Conservation (phyloP, 2,888 invertebrate genomes). For the Tanypteryx hageni region DNA sequence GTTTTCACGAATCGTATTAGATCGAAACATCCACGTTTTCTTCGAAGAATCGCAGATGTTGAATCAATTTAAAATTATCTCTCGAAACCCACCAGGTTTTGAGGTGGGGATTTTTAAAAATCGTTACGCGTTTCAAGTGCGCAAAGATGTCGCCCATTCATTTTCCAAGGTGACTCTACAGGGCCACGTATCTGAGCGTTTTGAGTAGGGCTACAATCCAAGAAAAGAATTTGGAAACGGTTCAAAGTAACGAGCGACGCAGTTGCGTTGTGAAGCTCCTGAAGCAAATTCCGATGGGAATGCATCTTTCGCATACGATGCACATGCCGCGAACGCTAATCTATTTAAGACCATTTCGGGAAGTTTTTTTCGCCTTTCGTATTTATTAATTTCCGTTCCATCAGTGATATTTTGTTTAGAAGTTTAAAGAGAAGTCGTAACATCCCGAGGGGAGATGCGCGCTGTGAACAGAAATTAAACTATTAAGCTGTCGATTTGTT, state of each 20-base stretch:
- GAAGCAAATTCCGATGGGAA: too few species aligned
- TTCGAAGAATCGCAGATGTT: too few species aligned
- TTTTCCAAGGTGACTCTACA: slow-evolving; percentile 12
- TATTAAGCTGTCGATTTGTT: too few species aligned
- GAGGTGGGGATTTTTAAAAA: neutral
- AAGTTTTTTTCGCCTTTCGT: neutral
- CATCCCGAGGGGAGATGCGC: too few species aligned
- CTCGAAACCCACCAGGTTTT: neutral
- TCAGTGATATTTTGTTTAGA: too few species aligned
- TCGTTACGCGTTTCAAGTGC: neutral
- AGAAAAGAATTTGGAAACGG: neutral
- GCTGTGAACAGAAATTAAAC: too few species aligned
- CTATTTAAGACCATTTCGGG: neutral
- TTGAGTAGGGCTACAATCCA: neutral
- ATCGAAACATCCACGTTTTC: too few species aligned
- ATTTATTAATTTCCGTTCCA: too few species aligned
- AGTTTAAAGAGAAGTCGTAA: too few species aligned
- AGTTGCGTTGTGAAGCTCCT: neutral
- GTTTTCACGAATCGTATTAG: too few species aligned
- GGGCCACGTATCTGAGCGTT: neutral
- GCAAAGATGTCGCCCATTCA: neutral
- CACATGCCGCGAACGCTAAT: neutral
- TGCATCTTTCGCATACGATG: neutral
- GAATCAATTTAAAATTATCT: neutral
- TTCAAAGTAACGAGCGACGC: neutral